Percentiles rank a stretch among this genome's conserved stretches.
phyloP scores from a whole-genome alignment of 1,140 invertebrate species.

The Wasmannia auropunctata region DNA sequence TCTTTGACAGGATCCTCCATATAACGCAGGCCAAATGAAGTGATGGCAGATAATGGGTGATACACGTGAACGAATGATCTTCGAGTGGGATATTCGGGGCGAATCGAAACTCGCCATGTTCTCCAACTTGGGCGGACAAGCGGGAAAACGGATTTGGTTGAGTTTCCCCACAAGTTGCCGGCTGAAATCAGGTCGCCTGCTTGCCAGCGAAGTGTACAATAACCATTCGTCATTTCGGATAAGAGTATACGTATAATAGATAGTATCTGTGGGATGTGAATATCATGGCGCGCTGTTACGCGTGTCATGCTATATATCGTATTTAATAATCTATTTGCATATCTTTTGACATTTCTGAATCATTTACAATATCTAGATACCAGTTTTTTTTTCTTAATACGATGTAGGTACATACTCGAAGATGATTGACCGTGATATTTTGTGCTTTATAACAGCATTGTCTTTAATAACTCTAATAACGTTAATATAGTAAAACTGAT shows the following conservation, averaged over 20 bases:
- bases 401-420: neutral
- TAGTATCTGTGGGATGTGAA: slow-evolving; percentile 5
- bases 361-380: neutral
- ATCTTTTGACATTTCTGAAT: slow-evolving; percentile 5
- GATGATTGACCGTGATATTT: slow-evolving; percentile 1
- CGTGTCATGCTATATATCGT: no score
- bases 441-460: neutral
- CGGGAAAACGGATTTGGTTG: slow-evolving; percentile 49
- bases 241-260: slow-evolving; percentile 8
- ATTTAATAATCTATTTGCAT: slow-evolving; percentile 6
- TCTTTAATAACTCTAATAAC: neutral
- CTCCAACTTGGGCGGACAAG: slow-evolving; percentile 40
- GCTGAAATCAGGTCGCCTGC: slow-evolving; percentile 40
- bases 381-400: neutral
- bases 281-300: neutral
- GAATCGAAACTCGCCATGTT: slow-evolving; percentile 26
- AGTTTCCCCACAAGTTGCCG: slow-evolving; percentile 29
- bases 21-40: neutral
- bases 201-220: slow-evolving; percentile 37
- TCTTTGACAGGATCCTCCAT: neutral
- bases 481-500: slow-evolving; percentile 9
- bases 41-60: slow-evolving; percentile 22
- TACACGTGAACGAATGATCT: slow-evolving; percentile 28
- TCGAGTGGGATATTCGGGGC: neutral
- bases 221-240: slow-evolving; percentile 42